These are phyloP conservation scores for Hiodon alosoides DNA, from an alignment of 2,113 vertebrate species.

Conservation along the genomic window DNA sequence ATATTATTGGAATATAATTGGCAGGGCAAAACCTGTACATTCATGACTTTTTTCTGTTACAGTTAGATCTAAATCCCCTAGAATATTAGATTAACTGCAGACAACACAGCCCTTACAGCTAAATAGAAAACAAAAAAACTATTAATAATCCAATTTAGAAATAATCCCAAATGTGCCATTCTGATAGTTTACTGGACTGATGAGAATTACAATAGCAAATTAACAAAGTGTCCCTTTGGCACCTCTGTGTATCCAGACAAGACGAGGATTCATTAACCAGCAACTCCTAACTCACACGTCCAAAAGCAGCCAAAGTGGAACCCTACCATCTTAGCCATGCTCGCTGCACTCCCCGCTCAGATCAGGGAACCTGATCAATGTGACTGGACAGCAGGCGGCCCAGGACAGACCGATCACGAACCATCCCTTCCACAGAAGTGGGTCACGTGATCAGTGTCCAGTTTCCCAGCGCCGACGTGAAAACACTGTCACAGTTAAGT, in stretches of 20 bases:
- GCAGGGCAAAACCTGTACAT: constrained; percentile 18
- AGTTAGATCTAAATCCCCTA: no score
- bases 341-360: constrained; percentile 34
- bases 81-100: no score
- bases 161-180: constrained; percentile 7
- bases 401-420: constrained; percentile 54
- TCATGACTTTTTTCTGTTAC: constrained; percentile 1
- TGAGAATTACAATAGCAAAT: constrained; percentile 23
- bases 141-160: not conserved
- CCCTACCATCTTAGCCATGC: constrained; percentile 30
- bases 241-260: constrained; percentile 41
- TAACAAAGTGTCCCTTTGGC: constrained; percentile 56
- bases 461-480: constrained; percentile 31
- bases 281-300: constrained; percentile 38
- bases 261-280: constrained; percentile 15
- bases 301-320: constrained; percentile 34
- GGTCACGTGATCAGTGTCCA: constrained; percentile 61
- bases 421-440: constrained; percentile 46
- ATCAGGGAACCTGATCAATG: constrained; percentile 35
- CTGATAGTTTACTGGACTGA: constrained; percentile 28
- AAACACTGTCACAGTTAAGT: constrained; percentile 31
- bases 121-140: not conserved
- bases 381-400: constrained; percentile 32
- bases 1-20: constrained; percentile 17
- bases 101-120: no score